A percentile compares a stretch with the other conserved stretches of the same genome.
Evolutionary conservation across 1,140 invertebrate species (phyloP).

Genomic region (Globodera ellingtonae): DNA sequence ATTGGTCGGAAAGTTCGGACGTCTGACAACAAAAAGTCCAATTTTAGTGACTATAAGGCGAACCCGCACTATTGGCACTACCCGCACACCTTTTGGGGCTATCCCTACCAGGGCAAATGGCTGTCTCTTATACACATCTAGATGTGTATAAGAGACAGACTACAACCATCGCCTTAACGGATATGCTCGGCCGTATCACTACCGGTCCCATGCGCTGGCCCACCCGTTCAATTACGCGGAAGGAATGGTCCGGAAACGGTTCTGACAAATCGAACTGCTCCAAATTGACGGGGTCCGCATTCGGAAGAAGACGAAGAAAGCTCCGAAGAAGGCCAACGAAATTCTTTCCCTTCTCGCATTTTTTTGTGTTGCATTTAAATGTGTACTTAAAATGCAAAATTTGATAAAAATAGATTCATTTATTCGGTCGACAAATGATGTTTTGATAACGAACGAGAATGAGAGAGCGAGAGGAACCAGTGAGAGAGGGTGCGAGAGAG

Average conservation of each 20-base stretch:
- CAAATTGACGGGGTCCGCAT: not conserved
- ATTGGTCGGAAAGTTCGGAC: not conserved
- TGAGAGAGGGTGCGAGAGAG: not conserved
- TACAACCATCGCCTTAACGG: constrained; percentile 12
- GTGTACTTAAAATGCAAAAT: too few relatives aligned
- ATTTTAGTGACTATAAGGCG: constrained; percentile 26
- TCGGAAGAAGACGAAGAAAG: not conserved
- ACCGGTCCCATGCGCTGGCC: constrained; percentile 23
- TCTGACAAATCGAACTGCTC: not conserved
- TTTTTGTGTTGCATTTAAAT: too few relatives aligned
- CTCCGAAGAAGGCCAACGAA: not conserved
- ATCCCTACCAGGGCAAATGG: constrained; percentile 32
- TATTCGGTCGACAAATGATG: too few relatives aligned
- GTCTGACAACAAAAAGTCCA: not conserved
- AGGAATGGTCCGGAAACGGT: constrained; percentile 25
- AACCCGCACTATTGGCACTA: constrained; percentile 35
- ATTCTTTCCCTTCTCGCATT: not conserved
- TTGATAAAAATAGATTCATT: too few relatives aligned
- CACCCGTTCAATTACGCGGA: constrained; percentile 13
- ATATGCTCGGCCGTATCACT: constrained; percentile 19
- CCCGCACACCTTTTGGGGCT: constrained; percentile 26
- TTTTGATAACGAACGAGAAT: too few relatives aligned
- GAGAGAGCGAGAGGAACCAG: not conserved
- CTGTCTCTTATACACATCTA: too few relatives aligned
- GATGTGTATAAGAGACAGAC: too few relatives aligned